phyloP scores from a whole-genome alignment of 2,797 vertebrate genomes.

The Masticophis lateralis region DNA sequence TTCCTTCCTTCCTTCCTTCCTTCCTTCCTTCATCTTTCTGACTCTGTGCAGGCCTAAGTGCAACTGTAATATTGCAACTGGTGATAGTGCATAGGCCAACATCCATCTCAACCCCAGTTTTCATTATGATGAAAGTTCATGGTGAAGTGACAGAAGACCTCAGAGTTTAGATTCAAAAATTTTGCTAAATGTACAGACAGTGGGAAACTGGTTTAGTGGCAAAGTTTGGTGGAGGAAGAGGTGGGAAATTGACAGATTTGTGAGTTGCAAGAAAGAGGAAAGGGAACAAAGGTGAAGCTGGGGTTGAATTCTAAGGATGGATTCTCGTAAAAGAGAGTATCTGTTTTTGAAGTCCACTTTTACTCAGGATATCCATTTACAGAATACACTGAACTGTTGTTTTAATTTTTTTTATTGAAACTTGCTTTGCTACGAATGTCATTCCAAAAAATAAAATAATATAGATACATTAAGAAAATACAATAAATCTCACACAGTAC shows the following conservation, averaged over 20 bases:
- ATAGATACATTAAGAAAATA: conserved; percentile 29
- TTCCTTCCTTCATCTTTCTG: background rate
- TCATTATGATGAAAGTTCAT: background rate
- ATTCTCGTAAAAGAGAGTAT: background rate
- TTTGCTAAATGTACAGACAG: background rate
- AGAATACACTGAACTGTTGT: background rate
- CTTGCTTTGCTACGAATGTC: background rate
- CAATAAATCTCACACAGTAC: conserved; percentile 5
- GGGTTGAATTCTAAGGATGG: background rate
- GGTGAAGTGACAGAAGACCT: background rate
- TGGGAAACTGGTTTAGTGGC: background rate
- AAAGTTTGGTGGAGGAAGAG: background rate
- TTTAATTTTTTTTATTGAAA: background rate
- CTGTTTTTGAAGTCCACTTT: background rate
- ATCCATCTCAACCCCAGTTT: too few relatives aligned
- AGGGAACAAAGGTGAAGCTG: background rate
- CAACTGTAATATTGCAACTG: background rate
- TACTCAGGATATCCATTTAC: background rate
- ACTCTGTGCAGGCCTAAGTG: background rate
- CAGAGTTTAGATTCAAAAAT: background rate
- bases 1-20: too few relatives aligned
- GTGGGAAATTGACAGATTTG: conserved; percentile 12
- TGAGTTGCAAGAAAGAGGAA: background rate
- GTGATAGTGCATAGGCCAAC: background rate
- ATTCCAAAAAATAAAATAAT: conserved; percentile 34